Evolutionary conservation across 1,140 invertebrate species (phyloP).

Genomic region (Lepidurus packardi): DNA sequence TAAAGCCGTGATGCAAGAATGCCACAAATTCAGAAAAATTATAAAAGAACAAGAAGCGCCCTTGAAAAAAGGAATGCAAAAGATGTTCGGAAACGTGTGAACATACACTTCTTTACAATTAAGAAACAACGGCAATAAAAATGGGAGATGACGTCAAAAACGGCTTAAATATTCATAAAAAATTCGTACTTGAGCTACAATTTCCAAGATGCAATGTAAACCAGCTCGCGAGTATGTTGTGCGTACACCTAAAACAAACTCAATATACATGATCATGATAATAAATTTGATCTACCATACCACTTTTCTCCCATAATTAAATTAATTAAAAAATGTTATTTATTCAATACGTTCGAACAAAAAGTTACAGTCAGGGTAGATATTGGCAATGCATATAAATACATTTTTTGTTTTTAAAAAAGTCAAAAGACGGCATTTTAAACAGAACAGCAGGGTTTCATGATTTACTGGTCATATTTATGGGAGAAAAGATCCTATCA

Average conservation of each 20-base stretch:
- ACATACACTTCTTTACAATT: not conserved
- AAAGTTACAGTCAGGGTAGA: not conserved
- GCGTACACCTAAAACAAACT: not conserved
- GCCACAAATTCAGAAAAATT: not conserved
- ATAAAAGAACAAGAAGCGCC: not conserved
- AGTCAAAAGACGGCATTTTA: not conserved
- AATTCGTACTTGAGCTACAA: too few species aligned
- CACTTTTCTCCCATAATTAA: conserved; percentile 8
- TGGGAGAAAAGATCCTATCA: not conserved
- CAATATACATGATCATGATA: too few species aligned
- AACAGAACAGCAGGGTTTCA: not conserved
- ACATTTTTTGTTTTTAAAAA: not conserved
- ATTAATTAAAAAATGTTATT: not conserved
- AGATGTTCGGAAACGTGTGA: not conserved
- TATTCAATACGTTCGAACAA: not conserved
- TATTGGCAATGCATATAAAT: too few species aligned
- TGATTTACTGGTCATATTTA: not conserved
- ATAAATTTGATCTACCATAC: not conserved
- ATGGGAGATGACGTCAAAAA: not conserved
- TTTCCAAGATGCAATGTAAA: not conserved
- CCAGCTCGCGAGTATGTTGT: not conserved
- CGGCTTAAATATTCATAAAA: too few species aligned
- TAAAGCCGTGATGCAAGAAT: conserved; percentile 1
- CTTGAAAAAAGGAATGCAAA: not conserved
- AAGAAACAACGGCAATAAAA: not conserved